phyloP scores from a whole-genome alignment of 1,140 invertebrate species.

The Drosophila funebris region DNA sequence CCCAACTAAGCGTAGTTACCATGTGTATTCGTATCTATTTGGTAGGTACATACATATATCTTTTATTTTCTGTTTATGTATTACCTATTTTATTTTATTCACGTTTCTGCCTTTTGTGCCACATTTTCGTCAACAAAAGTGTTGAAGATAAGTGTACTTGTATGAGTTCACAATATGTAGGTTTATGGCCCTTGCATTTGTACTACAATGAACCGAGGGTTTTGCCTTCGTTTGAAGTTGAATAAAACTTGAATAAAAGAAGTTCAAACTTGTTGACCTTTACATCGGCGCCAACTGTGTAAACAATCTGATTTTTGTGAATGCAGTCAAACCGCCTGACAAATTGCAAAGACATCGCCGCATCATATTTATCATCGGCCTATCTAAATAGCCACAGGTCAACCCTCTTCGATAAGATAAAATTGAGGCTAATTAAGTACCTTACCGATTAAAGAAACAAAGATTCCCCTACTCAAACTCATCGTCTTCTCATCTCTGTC shows the following conservation, averaged over 20 bases:
- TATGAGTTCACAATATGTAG: constrained; percentile 37
- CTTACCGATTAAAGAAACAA: neutral
- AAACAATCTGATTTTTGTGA: constrained; percentile 47
- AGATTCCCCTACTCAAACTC: neutral
- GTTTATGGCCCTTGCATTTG: constrained; percentile 64
- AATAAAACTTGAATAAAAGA: constrained; percentile 30
- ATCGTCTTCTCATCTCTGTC: constrained; percentile 8
- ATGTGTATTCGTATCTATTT: constrained; percentile 8
- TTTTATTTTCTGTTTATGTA: constrained; percentile 31
- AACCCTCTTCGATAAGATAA: constrained; percentile 34
- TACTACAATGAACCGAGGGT: constrained; percentile 51
- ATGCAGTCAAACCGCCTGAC: constrained; percentile 52
- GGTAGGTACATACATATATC: constrained; percentile 9
- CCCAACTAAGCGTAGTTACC: constrained; percentile 28
- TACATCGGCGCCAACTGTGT: constrained; percentile 57
- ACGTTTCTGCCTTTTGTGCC: constrained; percentile 49
- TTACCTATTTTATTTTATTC: constrained; percentile 51
- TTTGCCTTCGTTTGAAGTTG: constrained; percentile 31
- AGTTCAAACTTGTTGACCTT: constrained; percentile 69
- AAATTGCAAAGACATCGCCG: constrained; percentile 20
- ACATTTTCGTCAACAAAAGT: constrained; percentile 64
- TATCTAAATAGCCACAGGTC: neutral
- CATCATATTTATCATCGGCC: neutral
- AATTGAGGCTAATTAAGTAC: neutral
- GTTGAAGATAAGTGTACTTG: constrained; percentile 20